Base-by-base conservation (phyloP, 92 coral and sea anemone species). In the Porites divaricata region DNA sequence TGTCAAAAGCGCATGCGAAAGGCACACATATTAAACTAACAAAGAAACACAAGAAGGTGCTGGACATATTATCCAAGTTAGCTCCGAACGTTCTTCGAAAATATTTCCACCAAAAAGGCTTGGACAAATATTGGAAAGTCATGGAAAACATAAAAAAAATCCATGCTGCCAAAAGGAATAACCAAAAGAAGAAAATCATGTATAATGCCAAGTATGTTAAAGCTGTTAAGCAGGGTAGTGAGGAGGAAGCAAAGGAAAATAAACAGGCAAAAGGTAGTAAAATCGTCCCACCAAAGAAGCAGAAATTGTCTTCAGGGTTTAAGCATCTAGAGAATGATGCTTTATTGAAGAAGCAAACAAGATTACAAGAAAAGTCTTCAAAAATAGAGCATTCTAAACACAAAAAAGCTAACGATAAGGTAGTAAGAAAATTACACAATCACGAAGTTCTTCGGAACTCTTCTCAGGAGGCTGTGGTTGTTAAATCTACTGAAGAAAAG, bases 61-160 rank as follows among this genome's bases (percentile, higher is more conserved):
- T 88, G 48, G 65, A 74, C 51, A 81, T 85, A 48, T 69, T 91
- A 17, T 70, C 90, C 45, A 72, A 69, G 68, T 76, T 88, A 68
- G 90, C 92, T 1, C 91, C 75, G 78, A 69, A 81, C 28, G 77
- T 72, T 6, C 69, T 88, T 5, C 67, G 87, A 45, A 88, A 84
- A 59, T 75, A 83, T 58, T 83, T 91, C 81, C 84, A 91, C 77
- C 79, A 71, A 13, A 84, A 79, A 28, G 84, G 87, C 4, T 59
- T 91, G 77, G 91, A 88, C 58, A 91, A 88, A 49, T 91, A 84
- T 56, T 83, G 91, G 70, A 77, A 87, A 5, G 75, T 91, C 72
- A 83, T 84, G 67, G 63, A 68, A n/a, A 84, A 62, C 16, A 26
- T 88, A 45, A 74, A 63, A 58, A 73, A 28, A 88, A 70, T 7